Conservation (phyloP, 2,888 invertebrate genomes). For the Agonopterix alstromeriana region DNA sequence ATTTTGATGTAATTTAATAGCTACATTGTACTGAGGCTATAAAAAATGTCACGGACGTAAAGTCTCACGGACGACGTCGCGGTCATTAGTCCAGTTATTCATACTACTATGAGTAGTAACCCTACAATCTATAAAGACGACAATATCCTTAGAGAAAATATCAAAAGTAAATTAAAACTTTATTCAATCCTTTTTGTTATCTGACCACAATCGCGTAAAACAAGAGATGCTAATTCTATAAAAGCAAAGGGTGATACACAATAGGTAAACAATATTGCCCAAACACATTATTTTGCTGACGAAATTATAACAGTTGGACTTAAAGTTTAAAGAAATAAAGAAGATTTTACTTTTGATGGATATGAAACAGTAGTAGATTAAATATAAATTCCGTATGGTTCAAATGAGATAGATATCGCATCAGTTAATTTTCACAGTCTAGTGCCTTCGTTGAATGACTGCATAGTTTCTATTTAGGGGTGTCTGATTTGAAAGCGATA, state of each 20-base stretch:
- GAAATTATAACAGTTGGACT: conserved; percentile 13
- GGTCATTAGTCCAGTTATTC: too few relatives aligned
- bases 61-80: too few relatives aligned
- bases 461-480: conserved; percentile 45
- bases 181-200: conserved; percentile 51
- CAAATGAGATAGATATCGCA: conserved; percentile 45
- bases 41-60: too few relatives aligned
- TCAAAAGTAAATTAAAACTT: conserved; percentile 30
- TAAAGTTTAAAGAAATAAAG: conserved; percentile 20
- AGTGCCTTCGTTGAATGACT: conserved; percentile 57
- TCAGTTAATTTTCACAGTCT: conserved; percentile 68
- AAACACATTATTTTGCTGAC: conserved; percentile 15
- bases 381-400: conserved; percentile 39
- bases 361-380: conserved; percentile 10
- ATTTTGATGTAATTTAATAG: too few relatives aligned
- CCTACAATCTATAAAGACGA: too few relatives aligned
- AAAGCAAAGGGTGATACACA: conserved; percentile 65
- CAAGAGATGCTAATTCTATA: conserved; percentile 54
- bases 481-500: conserved; percentile 21
- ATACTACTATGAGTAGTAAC: too few relatives aligned
- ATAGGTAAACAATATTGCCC: conserved; percentile 41
- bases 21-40: too few relatives aligned
- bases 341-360: background rate
- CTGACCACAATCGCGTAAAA: conserved; percentile 59
- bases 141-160: too few relatives aligned